Evolutionary conservation across 2,113 vertebrate genomes (phyloP).

Genomic region (Azemiops feae): DNA sequence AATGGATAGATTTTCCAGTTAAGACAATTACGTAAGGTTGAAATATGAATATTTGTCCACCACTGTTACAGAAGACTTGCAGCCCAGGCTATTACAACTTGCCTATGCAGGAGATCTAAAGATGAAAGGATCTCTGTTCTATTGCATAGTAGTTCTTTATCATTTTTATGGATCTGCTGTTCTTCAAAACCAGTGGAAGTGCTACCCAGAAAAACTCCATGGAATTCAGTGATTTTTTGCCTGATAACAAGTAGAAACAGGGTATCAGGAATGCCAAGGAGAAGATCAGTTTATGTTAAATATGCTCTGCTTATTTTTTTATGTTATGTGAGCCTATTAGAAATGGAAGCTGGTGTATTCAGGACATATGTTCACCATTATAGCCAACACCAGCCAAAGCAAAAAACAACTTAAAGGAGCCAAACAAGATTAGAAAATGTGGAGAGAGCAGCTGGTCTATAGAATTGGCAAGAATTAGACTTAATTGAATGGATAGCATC

Average conservation of each 20-base stretch:
- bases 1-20: conserved; percentile 5
- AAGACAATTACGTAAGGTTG: neutral
- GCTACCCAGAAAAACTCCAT: conserved; percentile 39
- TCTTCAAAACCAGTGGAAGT: conserved; percentile 49
- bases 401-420: neutral
- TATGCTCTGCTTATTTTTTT: neutral
- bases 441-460: no score
- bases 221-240: conserved; percentile 45
- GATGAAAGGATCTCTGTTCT: neutral
- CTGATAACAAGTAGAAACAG: conserved; percentile 38
- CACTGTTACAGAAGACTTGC: neutral
- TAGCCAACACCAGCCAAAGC: neutral
- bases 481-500: no score
- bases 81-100: neutral
- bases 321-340: conserved; percentile 20
- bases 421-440: neutral
- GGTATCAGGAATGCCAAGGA: conserved; percentile 4
- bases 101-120: neutral
- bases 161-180: conserved; percentile 23
- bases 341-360: conserved; percentile 29
- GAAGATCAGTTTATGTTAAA: neutral
- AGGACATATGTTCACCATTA: neutral
- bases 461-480: no score
- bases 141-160: neutral
- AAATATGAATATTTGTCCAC: neutral